Conservation (phyloP, 2,888 invertebrate species). For the Spilosoma lubricipeda region DNA sequence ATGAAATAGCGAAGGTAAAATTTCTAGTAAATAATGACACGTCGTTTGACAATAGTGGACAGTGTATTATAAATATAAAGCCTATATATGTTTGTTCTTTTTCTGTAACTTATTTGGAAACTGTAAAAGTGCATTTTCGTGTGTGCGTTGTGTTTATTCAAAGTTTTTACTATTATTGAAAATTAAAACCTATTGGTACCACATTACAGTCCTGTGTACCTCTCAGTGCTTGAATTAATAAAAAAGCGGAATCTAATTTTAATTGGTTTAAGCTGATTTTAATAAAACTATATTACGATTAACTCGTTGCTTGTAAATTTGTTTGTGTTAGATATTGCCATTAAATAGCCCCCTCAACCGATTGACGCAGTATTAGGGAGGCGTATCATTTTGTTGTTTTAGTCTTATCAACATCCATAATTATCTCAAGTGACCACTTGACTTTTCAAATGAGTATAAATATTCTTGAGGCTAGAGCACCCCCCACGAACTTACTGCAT, state of each 20-base stretch:
- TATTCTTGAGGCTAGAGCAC: conserved; percentile 60
- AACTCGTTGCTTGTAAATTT: background rate
- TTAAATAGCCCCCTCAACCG: conserved; percentile 16
- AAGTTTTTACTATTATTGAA: no score
- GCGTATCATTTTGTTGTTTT: conserved; percentile 24
- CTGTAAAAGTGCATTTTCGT: no score
- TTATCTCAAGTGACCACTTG: conserved; percentile 54
- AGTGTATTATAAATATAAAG: no score
- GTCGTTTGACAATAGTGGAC: no score
- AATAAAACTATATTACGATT: background rate
- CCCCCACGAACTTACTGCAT: conserved; percentile 82
- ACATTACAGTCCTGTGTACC: background rate
- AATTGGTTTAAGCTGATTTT: background rate
- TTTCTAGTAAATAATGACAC: no score
- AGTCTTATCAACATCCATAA: conserved; percentile 36
- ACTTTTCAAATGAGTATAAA: conserved; percentile 52
- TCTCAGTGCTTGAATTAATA: background rate
- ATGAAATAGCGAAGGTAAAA: no score
- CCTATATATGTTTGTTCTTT: no score
- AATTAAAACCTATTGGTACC: background rate
- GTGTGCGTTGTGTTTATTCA: no score
- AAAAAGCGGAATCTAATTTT: background rate
- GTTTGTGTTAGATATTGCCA: background rate
- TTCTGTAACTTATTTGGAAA: no score
- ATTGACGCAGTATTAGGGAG: conserved; percentile 27